Base-by-base conservation (phyloP, 2,888 invertebrate genomes). In the Steinernema carpocapsae region DNA sequence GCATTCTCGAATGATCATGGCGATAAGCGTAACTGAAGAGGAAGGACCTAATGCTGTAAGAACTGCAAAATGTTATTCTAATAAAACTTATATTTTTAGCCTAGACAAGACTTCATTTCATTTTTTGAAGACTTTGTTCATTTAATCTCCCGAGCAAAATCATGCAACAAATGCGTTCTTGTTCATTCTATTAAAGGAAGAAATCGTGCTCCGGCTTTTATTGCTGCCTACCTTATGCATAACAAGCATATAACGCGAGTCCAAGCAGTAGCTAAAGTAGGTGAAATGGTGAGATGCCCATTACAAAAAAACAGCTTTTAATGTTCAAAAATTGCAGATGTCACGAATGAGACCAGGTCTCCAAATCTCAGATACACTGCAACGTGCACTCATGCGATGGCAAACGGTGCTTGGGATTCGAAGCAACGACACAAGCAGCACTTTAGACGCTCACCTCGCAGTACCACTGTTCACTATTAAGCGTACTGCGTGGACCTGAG, bases 181-280 rank as follows among this genome's bases (percentile, higher is more conserved):
- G 84, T 85, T 52, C 83, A 85, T 75, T 86, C 84, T 19, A 76
- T 80, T 26, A 79, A 80, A 17, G 85, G 84, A 7, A 74, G 85
- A 32, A 85, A 85, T 74, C 77, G 85, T 17, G 85, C 84, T 0
- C 85, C 85, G 7, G 83, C 85, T 14, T 85, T 85, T 64, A 84
- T 82, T 7, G 82, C 84, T 43, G 85, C 85, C 19, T 84, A 85
- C 56, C 59, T 85, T 51, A 85, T 85, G 85, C 73, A 79, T 51
- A 76, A 76, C 14, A 78, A 85, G 70, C 75, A 78, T 29, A 75
- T 83, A 29, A 79, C 84, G 1, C 72, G 85, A 4, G 76, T 82
- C 19, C 77, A 77, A 59, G 85, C 85, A 2, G 79, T 85, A 7
- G 76, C 74, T 10, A 77, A 79, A 71, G 80, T 85, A 43, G 73